Conservation (phyloP, 2,888 invertebrate genomes). For the Branchipolynoe longqiensis region DNA sequence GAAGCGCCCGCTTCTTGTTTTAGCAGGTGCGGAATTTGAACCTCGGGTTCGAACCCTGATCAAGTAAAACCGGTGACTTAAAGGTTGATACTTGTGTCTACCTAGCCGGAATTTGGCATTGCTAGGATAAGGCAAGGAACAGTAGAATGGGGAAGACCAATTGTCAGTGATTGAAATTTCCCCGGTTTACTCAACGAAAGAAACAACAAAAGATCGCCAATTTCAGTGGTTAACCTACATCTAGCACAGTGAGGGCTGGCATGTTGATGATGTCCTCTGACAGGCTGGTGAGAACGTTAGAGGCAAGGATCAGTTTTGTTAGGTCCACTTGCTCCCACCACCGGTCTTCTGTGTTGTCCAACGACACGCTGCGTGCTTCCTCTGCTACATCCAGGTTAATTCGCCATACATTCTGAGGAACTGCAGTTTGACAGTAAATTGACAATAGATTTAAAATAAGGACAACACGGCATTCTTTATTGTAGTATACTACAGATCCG, state of each 20-base stretch:
- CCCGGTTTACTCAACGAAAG: no score
- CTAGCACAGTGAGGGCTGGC: conserved; percentile 80
- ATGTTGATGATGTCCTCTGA: conserved; percentile 80
- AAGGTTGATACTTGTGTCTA: no score
- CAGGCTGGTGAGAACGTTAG: conserved; percentile 79
- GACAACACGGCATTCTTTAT: not conserved
- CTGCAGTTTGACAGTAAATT: conserved; percentile 68
- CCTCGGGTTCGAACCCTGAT: no score
- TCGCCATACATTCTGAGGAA: conserved; percentile 82
- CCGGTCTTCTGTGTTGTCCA: conserved; percentile 80
- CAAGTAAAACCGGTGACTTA: no score
- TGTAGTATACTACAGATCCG: not conserved
- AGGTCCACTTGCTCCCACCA: conserved; percentile 91
- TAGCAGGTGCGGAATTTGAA: no score
- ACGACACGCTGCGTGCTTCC: conserved; percentile 79
- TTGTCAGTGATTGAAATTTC: no score
- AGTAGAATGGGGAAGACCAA: no score
- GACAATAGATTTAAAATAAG: not conserved
- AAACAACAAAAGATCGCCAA: no score
- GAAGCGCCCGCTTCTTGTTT: no score
- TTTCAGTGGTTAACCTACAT: conserved; percentile 80
- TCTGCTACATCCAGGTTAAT: conserved; percentile 82
- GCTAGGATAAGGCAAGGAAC: no score
- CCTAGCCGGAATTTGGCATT: no score
- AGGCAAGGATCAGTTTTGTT: conserved; percentile 86